Conservation (phyloP, 1,140 invertebrate genomes). For the Rhyacophila brunnea region DNA sequence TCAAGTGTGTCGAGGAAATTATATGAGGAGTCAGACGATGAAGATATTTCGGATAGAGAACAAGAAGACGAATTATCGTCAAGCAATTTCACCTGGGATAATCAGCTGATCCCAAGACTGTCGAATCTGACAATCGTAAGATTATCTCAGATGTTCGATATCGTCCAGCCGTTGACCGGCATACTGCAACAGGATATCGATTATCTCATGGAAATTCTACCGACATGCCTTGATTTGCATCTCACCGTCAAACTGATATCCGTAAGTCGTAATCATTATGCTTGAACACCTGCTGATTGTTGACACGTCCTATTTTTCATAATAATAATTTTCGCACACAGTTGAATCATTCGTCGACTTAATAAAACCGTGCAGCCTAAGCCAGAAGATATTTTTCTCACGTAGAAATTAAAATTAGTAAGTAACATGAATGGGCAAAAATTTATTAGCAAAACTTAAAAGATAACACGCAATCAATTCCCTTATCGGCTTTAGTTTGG, state of each 20-base stretch:
- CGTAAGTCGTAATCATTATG: slow-evolving; percentile 6
- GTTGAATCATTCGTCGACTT: too few relatives aligned
- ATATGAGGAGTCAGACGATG: slow-evolving; percentile 38
- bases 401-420: too few relatives aligned
- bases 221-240: slow-evolving; percentile 45
- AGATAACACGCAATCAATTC: too few relatives aligned
- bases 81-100: slow-evolving; percentile 51
- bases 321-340: too few relatives aligned
- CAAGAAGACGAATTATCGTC: slow-evolving; percentile 41
- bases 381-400: too few relatives aligned
- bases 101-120: slow-evolving; percentile 42
- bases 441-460: too few relatives aligned
- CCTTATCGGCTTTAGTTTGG: too few relatives aligned
- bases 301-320: neutral
- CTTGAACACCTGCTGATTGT: neutral
- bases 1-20: slow-evolving; percentile 34
- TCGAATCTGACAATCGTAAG: slow-evolving; percentile 40
- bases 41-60: slow-evolving; percentile 40
- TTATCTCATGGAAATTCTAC: slow-evolving; percentile 48
- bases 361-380: too few relatives aligned
- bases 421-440: too few relatives aligned
- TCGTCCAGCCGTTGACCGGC: slow-evolving; percentile 42
- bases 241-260: slow-evolving; percentile 44
- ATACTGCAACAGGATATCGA: slow-evolving; percentile 48
- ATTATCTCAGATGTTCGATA: slow-evolving; percentile 44